Conservation (phyloP, 2,113 vertebrate genomes). For the Austrofundulus limnaeus region DNA sequence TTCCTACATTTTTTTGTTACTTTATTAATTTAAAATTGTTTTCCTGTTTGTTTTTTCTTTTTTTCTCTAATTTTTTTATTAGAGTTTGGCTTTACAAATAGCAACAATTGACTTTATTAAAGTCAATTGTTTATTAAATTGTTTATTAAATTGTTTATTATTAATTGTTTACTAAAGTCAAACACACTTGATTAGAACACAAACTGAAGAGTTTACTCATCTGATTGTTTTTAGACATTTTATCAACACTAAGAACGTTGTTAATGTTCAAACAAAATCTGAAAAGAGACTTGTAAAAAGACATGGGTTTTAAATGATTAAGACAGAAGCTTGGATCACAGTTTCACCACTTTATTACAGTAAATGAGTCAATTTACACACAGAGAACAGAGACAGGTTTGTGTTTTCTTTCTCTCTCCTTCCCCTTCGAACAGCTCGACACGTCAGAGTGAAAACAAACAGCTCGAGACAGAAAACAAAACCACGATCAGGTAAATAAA, state of each 20-base stretch:
- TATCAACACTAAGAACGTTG: no score
- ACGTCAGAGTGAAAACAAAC: neutral
- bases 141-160: no score
- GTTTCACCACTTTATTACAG: slow-evolving; percentile 81
- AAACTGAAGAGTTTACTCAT: neutral
- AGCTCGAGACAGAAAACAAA: neutral
- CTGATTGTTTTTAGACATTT: neutral
- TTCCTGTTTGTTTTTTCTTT: no score
- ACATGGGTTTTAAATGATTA: neutral
- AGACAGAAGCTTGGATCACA: slow-evolving; percentile 38
- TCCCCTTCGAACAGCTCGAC: slow-evolving; percentile 4
- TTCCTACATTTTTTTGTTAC: neutral
- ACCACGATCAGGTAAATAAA: neutral
- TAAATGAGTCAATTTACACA: slow-evolving; percentile 75
- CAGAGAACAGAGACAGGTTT: slow-evolving; percentile 61
- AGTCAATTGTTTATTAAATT: no score
- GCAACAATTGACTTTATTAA: no score
- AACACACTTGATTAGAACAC: no score
- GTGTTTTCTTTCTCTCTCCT: slow-evolving; percentile 57
- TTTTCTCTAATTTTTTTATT: no score
- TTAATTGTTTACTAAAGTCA: no score
- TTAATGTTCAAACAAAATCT: no score
- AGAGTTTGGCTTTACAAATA: no score
- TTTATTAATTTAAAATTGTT: neutral
- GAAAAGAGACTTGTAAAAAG: no score